Evolutionary conservation across 2,113 vertebrate genomes (phyloP), one percentile per base, ranked within the genome.

Genomic region (Trogon surrucura): DNA sequence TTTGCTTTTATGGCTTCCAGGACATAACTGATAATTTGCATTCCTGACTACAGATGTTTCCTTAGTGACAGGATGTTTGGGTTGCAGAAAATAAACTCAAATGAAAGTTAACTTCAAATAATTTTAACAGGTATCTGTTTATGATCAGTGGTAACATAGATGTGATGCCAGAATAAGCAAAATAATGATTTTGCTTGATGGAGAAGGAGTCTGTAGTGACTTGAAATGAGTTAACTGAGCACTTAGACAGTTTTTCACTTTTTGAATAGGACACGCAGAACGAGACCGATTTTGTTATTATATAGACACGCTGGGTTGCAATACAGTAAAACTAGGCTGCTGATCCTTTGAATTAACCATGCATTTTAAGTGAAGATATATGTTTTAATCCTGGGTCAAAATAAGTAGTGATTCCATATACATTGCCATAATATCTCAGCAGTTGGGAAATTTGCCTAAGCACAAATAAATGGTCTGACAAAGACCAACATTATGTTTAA

Each of bases 21-120:
- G 70, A 38, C 53, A 6, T 32, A 87, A 80, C 47, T 26, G 38
- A 38, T 87, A 84, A 92, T 89, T 84, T 94, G 56, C 80, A 96
- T 94, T 94, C 80, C 65, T 85, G 44, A 78, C 38, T 72, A 29
- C 93, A 89, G 96, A 69, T 96, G 89, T 94, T 96, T 96, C 95
- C 95, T 66, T 62, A 77, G 53, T 82, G 62, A 92, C 90, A 90
- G 94, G 94, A 93, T 94, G 82, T 95, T 93, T 93, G 91, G 26
- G 13, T 27, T 91, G 13, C 0, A 0, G 69, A 80, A 80, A 90
- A 73, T 77, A 93, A 94, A 65, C 65, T 85, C 41, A 57, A 36
- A 13, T 85, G 56, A 50, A 83, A 90, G 45, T 82, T 90, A 74
- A n/a, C 75, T 65, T 92, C n/a, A 82, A 82, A 80, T 88, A 85